phyloP scores from a whole-genome alignment of 2,888 invertebrate genomes.

The Acutogordius australiensis region DNA sequence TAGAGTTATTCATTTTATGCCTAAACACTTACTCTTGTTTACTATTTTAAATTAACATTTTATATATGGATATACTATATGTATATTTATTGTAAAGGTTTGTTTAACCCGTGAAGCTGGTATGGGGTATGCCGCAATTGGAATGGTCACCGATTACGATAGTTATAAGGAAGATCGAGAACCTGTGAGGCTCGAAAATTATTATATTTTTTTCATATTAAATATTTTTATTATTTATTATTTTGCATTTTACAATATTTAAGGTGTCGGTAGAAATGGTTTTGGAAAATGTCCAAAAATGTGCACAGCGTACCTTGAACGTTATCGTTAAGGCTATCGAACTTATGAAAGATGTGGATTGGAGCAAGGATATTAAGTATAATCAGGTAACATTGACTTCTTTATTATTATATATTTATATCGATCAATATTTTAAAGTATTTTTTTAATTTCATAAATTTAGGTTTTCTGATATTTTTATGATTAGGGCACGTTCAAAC shows the following conservation, averaged over 20 bases:
- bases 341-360: neutral
- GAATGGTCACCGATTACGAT: constrained; percentile 83
- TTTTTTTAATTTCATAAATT: no score
- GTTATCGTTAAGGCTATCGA: neutral
- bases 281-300: neutral
- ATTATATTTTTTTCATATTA: no score
- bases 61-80: neutral
- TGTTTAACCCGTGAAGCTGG: constrained; percentile 74
- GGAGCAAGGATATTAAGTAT: neutral
- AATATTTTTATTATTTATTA: no score
- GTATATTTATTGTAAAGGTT: no score
- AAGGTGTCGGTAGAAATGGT: neutral
- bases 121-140: constrained; percentile 58
- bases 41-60: neutral
- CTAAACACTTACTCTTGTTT: neutral
- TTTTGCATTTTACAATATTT: no score
- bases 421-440: no score
- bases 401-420: no score
- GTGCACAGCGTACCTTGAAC: neutral
- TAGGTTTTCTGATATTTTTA: no score
- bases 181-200: no score
- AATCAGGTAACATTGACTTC: no score
- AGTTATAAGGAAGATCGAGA: constrained; percentile 51
- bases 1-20: neutral
- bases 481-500: no score